phyloP scores from a whole-genome alignment of 1,140 invertebrate species.

The Scaptodrosophila lebanonensis region DNA sequence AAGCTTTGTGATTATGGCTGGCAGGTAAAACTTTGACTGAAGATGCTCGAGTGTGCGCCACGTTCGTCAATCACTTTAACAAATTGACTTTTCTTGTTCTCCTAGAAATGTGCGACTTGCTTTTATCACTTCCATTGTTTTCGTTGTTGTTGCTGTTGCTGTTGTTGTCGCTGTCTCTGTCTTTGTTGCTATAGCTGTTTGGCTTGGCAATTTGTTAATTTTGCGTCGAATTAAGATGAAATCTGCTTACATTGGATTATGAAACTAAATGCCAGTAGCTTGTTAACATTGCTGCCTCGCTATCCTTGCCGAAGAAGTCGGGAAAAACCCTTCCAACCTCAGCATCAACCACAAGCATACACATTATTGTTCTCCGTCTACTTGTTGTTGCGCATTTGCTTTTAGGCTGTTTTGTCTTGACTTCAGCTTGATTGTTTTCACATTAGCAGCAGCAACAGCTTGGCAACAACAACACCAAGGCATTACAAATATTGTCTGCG shows the following conservation, averaged over 20 bases:
- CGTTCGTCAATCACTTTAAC: conserved; percentile 34
- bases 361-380: conserved; percentile 31
- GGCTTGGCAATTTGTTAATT: conserved; percentile 66
- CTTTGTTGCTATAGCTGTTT: conserved; percentile 39
- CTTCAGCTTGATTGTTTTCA: conserved; percentile 58
- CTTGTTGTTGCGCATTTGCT: conserved; percentile 16
- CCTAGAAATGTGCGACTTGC: conserved; percentile 32
- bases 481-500: conserved; percentile 6
- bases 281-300: conserved; percentile 4
- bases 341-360: conserved; percentile 13
- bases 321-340: not conserved
- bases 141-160: not conserved
- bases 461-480: conserved; percentile 13
- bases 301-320: conserved; percentile 1
- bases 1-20: too few relatives aligned
- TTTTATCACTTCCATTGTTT: too few relatives aligned
- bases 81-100: conserved; percentile 67
- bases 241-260: conserved; percentile 69
- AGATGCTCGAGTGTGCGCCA: conserved; percentile 2
- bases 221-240: conserved; percentile 65
- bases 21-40: conserved; percentile 9
- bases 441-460: conserved; percentile 40
- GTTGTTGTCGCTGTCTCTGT: not conserved
- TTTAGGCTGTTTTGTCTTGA: conserved; percentile 10
- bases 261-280: conserved; percentile 37